Evolutionary conservation across 2,113 vertebrate species (phyloP).

Genomic region (Notiomystis cincta): DNA sequence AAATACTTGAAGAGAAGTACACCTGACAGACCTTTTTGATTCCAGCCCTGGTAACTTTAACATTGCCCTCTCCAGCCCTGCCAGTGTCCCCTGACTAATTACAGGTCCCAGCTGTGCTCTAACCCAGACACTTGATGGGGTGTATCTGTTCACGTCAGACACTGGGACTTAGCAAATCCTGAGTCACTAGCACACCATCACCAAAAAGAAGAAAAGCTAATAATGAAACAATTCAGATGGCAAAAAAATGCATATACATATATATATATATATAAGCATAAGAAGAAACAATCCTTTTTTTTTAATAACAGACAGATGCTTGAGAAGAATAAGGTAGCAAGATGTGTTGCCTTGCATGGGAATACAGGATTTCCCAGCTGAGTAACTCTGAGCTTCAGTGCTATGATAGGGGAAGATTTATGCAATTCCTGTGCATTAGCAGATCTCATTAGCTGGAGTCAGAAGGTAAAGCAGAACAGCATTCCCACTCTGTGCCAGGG

Average conservation of each 20-base stretch:
- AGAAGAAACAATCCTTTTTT: neutral
- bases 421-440: neutral
- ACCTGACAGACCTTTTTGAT: neutral
- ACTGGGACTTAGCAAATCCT: neutral
- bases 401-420: neutral
- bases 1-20: neutral
- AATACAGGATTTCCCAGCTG: neutral
- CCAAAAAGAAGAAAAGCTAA: neutral
- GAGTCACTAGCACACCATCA: neutral
- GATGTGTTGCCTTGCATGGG: neutral
- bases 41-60: neutral
- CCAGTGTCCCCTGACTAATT: neutral
- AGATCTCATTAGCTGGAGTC: neutral
- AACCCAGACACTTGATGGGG: neutral
- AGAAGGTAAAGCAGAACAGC: neutral
- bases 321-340: neutral
- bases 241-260: neutral
- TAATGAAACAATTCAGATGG: neutral
- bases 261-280: neutral
- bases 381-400: neutral
- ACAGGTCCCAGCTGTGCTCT: neutral
- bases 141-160: neutral
- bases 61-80: neutral
- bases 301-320: neutral
- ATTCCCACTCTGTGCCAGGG: neutral